Evolutionary conservation across 2,888 invertebrate species (phyloP), one percentile per base, ranked within the genome.

Genomic region (Zeuzera pyrina): DNA sequence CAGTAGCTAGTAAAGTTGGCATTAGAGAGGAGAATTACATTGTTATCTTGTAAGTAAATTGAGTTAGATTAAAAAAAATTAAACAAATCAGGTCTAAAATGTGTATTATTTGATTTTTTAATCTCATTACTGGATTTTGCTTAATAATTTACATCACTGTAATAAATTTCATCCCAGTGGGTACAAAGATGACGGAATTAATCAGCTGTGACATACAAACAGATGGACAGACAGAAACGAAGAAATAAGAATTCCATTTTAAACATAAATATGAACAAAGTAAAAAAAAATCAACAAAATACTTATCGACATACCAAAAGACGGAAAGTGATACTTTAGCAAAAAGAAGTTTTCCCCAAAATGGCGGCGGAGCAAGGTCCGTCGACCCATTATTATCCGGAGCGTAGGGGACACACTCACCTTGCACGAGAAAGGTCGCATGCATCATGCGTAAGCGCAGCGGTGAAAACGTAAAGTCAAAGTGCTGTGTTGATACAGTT

Each of bases 291-390:
- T n/a, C n/a, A n/a, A n/a, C n/a, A n/a, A n/a, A n/a, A n/a, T n/a
- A n/a, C n/a, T n/a, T n/a, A n/a, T n/a, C n/a, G n/a, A n/a, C n/a
- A n/a, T n/a, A n/a, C n/a, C n/a, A n/a, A n/a, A n/a, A n/a, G n/a
- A n/a, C n/a, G n/a, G n/a, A n/a, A n/a, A n/a, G n/a, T n/a, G n/a
- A n/a, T n/a, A n/a, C n/a, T 29, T 19, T 15, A 11, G 29, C 29
- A 25, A 24, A 29, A 21, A 30, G 29, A 21, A 14, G 12, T 24
- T 16, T n/a, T 31, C 29, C 47, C 52, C 45, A 54, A 60, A 52
- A 57, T 53, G 57, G 58, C 39, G 41, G 27, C 26, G n/a, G n/a
- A n/a, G 36, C 60, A 57, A 64, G 61, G 70, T 57, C 64, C 58
- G 54, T 50, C 51, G 67, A 60, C 60, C 67, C 47, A 60, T 29